Evolutionary conservation across 2,113 vertebrate species (phyloP).

Genomic region (Illadopsis cleaveri): DNA sequence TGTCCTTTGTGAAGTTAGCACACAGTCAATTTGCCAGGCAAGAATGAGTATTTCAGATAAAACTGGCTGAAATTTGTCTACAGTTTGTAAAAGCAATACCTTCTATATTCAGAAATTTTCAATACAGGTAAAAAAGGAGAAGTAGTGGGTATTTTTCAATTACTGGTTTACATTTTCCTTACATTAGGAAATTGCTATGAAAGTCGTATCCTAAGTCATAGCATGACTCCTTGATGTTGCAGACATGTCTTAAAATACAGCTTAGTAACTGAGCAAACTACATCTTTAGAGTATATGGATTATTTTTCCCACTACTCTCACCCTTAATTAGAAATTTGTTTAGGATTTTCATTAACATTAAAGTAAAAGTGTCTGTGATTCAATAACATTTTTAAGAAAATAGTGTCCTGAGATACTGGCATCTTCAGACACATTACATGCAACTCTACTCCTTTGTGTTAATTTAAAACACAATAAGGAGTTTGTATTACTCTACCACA

Average conservation of each 20-base stretch:
- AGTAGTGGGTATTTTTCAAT: neutral
- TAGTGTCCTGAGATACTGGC: neutral
- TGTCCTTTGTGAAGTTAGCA: neutral
- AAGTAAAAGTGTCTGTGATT: neutral
- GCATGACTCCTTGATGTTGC: neutral
- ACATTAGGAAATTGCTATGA: neutral
- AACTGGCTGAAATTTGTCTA: neutral
- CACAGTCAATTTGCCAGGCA: neutral
- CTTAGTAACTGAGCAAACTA: neutral
- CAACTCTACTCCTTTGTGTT: neutral
- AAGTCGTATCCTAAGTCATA: neutral
- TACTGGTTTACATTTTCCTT: neutral
- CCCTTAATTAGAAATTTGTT: neutral
- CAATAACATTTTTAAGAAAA: neutral
- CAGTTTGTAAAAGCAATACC: neutral
- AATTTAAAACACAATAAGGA: neutral
- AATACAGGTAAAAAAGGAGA: neutral
- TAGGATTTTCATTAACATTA: neutral
- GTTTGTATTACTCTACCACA: neutral
- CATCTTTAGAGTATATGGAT: neutral
- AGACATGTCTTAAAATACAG: neutral
- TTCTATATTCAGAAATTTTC: neutral
- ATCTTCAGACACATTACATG: neutral
- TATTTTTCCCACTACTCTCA: neutral
- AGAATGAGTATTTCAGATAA: neutral